Evolutionary conservation across 2,113 vertebrate species (phyloP), one percentile per base, ranked within the genome.

Genomic region (Malurus alboscapulatus): DNA sequence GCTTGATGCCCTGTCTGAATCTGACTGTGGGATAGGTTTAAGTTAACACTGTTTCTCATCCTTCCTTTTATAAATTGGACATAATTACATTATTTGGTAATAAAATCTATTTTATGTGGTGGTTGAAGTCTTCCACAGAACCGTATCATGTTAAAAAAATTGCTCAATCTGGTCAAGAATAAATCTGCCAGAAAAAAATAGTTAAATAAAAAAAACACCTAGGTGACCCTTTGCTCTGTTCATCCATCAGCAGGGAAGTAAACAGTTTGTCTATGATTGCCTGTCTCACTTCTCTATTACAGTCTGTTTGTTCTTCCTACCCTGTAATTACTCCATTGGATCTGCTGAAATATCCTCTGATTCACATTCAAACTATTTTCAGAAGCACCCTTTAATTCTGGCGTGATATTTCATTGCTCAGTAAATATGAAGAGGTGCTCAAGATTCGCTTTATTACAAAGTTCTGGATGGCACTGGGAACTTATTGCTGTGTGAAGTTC

Each of bases 341-440:
- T 94, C 50, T 85, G 66, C 74, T 94, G 89, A 95, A 96, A 94
- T 95, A 92, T 57, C 84, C 87, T 93, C 73, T 96, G 95, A 92
- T 95, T 96, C 87, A 76, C 81, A 91, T 94, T 93, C 84, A 85
- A 32, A 85, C 89, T 93, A 94, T 96, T 95, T 95, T 91, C 92
- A 91, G 89, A 92, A 94, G 54, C 67, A 85, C 58, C 58, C 67
- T 89, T 95, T 94, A 89, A 83, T 94, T 94, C 87, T 94, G 78
- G 81, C 26, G 0, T 94, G 81, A 19, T 83, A 89, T 89, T 89
- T 92, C 87, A 55, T 93, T 91, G 66, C 67, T 93, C 59, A 83
- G 84, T 94, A 91, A 87, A 87, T 91, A 89, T 83, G 78, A 93
- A 94, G 69, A 91, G 58, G 50, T 88, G 81, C 89, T 89, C 38